Evolutionary conservation across 2,797 vertebrate genomes (phyloP).

Genomic region (Falco columbarius): DNA sequence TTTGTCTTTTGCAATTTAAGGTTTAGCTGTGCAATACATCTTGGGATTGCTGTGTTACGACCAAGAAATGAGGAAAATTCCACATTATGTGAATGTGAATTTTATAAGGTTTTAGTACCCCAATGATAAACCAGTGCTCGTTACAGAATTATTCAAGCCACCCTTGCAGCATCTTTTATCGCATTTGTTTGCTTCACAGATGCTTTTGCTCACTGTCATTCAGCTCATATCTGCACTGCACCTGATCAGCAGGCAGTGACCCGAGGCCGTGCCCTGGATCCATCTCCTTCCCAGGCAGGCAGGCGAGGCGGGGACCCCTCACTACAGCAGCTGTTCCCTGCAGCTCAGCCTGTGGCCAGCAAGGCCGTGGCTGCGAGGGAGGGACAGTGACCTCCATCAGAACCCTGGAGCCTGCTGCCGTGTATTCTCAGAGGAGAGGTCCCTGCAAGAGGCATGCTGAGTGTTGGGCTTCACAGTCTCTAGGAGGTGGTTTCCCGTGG

Average conservation of each 20-base stretch:
- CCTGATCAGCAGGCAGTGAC: not conserved
- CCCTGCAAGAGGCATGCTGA: not conserved
- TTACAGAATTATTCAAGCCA: not conserved
- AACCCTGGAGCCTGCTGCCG: not conserved
- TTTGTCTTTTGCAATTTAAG: not conserved
- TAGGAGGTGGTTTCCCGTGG: not conserved
- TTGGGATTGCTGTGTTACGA: not conserved
- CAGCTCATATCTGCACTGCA: not conserved
- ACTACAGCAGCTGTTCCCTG: not conserved
- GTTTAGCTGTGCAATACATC: not conserved
- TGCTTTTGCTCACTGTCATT: not conserved
- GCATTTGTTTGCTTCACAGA: not conserved
- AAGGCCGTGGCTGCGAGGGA: fast-evolving
- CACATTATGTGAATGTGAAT: not conserved
- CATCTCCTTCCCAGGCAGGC: fast-evolving
- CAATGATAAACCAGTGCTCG: not conserved
- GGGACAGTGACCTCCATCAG: not conserved
- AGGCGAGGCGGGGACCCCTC: not conserved
- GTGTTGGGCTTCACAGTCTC: not conserved
- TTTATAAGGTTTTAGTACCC: not conserved
- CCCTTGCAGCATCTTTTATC: not conserved
- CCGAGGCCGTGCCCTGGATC: not conserved
- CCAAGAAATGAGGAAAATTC: not conserved
- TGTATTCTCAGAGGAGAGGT: not conserved
- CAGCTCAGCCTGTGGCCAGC: not conserved